A percentile compares a stretch with the other conserved stretches of the same genome.
These are phyloP conservation scores for Lophotriccus pileatus DNA, from an alignment of 2,797 vertebrate species.

Conservation along the genomic window DNA sequence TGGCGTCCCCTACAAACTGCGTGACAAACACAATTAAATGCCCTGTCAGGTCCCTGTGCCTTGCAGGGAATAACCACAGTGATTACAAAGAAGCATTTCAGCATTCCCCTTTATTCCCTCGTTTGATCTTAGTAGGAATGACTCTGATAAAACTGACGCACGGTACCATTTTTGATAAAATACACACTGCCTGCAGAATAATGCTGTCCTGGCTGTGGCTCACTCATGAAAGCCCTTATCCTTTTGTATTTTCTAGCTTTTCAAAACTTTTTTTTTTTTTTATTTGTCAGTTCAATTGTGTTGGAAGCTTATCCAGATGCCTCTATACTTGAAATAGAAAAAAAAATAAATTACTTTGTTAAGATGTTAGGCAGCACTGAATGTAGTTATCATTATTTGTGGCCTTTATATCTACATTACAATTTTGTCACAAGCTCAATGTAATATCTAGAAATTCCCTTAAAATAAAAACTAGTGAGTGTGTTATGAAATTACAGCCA, in stretches of 20 bases:
- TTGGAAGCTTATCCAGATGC: slow-evolving; percentile 65
- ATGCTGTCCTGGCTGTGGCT: slow-evolving; percentile 32
- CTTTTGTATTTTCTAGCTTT: slow-evolving; percentile 66
- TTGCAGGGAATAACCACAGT: slow-evolving; percentile 30
- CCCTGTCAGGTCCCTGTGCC: slow-evolving; percentile 67
- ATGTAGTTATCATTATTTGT: slow-evolving; percentile 82
- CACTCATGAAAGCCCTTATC: slow-evolving; percentile 22
- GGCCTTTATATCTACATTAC: slow-evolving; percentile 83
- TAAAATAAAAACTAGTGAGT: slow-evolving; percentile 84
- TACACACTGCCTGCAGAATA: slow-evolving; percentile 29
- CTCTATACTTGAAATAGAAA: slow-evolving; percentile 55
- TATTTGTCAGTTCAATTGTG: slow-evolving; percentile 73
- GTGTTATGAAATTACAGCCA: slow-evolving; percentile 85
- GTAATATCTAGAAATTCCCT: slow-evolving; percentile 83
- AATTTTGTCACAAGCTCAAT: slow-evolving; percentile 82
- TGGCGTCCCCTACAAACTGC: background rate
- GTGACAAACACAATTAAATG: slow-evolving; percentile 70
- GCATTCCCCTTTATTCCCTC: slow-evolving; percentile 54
- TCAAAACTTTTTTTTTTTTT: slow-evolving; percentile 53
- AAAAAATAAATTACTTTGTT: slow-evolving; percentile 75
- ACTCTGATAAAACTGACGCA: slow-evolving; percentile 53
- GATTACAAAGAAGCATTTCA: slow-evolving; percentile 68
- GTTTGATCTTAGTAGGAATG: slow-evolving; percentile 57
- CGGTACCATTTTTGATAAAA: slow-evolving; percentile 63
- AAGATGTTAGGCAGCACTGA: slow-evolving; percentile 78